Base-by-base conservation (phyloP, 2,797 vertebrate species). In the Tachyglossus aculeatus region DNA sequence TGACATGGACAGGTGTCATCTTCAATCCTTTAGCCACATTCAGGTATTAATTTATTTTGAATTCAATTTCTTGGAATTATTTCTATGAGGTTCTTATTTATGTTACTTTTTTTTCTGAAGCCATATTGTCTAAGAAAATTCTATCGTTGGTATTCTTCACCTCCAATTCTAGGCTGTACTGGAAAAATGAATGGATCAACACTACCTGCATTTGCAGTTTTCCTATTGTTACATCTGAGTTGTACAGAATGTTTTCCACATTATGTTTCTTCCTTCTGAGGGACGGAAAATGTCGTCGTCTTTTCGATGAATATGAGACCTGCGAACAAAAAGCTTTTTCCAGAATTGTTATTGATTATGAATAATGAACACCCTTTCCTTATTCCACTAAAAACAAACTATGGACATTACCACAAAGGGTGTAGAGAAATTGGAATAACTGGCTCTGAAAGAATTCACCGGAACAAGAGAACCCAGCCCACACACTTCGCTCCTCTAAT, bases 121-220 rank as follows among this genome's bases (percentile, higher is more conserved):
- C n/a, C n/a, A n/a, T n/a, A n/a, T n/a, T n/a, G n/a, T n/a, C n/a
- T n/a, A n/a, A n/a, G n/a, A n/a, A n/a, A n/a, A n/a, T n/a, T n/a
- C n/a, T n/a, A n/a, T n/a, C n/a, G n/a, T n/a, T n/a, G n/a, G n/a
- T n/a, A n/a, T n/a, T n/a, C n/a, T n/a, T n/a, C n/a, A n/a, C n/a
- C n/a, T n/a, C n/a, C n/a, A n/a, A n/a, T n/a, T n/a, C n/a, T n/a
- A n/a, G n/a, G n/a, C n/a, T n/a, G n/a, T n/a, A n/a, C n/a, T n/a
- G n/a, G n/a, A n/a, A n/a, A n/a, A n/a, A n/a, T n/a, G n/a, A n/a
- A n/a, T n/a, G n/a, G n/a, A n/a, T n/a, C n/a, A n/a, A n/a, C 31
- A 63, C 27, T 83, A 88, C 59, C 80, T 86, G 22, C 66, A 83
- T 86, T 74, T 72, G 71, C 71, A 89, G 70, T 43, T 88, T 85